These are phyloP conservation scores for Temnothorax longispinosus DNA, from an alignment of 1,140 invertebrate genomes.

Conservation along the genomic window DNA sequence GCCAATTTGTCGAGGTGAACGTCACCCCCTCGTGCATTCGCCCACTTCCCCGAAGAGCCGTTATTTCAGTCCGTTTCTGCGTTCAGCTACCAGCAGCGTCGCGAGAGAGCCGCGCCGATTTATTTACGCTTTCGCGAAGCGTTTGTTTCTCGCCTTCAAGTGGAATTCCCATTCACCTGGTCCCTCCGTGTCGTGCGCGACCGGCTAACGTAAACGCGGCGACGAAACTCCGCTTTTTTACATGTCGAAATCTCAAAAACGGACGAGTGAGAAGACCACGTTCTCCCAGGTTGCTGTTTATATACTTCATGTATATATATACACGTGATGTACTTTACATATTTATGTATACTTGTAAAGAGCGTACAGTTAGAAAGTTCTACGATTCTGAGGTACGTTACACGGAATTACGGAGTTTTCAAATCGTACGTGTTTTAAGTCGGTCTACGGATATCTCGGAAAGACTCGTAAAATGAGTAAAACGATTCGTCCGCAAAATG, in stretches of 20 bases:
- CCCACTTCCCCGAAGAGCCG: conserved; percentile 53
- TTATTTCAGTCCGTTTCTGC: conserved; percentile 59
- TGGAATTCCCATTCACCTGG: conserved; percentile 33
- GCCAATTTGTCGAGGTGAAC: conserved; percentile 53
- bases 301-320: neutral
- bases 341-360: neutral
- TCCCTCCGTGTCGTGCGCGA: neutral
- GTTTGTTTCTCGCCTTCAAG: conserved; percentile 39
- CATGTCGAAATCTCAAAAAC: conserved; percentile 18
- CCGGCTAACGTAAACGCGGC: neutral
- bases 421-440: neutral
- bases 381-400: neutral
- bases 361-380: neutral
- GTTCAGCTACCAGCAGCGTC: conserved; percentile 34
- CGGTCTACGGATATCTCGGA: neutral
- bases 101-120: conserved; percentile 28
- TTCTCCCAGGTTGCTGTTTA: conserved; percentile 17
- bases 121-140: conserved; percentile 48
- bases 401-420: neutral
- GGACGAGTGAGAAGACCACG: conserved; percentile 13
- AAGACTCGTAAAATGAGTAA: conserved; percentile 25
- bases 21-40: conserved; percentile 51
- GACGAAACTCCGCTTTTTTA: neutral
- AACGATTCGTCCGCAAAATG: conserved; percentile 50
- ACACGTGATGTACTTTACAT: neutral